phyloP scores from a whole-genome alignment of 2,797 vertebrate species.

The Schizothorax lantsangensis region DNA sequence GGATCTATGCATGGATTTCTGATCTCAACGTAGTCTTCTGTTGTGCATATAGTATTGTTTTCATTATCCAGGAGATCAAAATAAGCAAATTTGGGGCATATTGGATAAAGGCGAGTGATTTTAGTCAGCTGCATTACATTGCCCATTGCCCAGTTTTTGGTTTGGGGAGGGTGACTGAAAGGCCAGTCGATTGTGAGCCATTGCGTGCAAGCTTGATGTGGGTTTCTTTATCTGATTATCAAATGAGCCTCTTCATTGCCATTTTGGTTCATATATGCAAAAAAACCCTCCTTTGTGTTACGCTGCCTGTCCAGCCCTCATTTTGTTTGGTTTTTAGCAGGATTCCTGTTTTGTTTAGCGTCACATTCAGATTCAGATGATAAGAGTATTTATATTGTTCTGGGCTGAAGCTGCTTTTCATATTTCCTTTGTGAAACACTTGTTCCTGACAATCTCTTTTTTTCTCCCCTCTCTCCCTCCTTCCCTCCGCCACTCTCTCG shows the following conservation, averaged over 20 bases:
- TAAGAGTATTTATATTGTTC: slow-evolving; percentile 47
- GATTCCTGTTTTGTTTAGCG: slow-evolving; percentile 73
- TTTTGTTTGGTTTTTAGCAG: slow-evolving; percentile 65
- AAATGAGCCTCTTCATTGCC: slow-evolving; percentile 81
- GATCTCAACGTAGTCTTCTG: slow-evolving; percentile 30
- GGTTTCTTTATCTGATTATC: slow-evolving; percentile 80
- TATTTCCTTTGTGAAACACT: slow-evolving; percentile 30
- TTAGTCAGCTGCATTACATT: slow-evolving; percentile 10
- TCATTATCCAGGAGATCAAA: slow-evolving; percentile 46
- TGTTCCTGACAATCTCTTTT: background rate
- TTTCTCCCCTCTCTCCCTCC: no score
- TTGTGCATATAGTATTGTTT: slow-evolving; percentile 40
- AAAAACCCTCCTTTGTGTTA: slow-evolving; percentile 71
- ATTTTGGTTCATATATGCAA: slow-evolving; percentile 83
- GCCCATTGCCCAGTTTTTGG: slow-evolving; percentile 7
- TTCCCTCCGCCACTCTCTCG: background rate
- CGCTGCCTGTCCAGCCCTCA: slow-evolving; percentile 57
- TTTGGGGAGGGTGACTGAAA: slow-evolving; percentile 35
- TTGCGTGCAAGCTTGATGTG: slow-evolving; percentile 72
- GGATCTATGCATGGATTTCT: slow-evolving; percentile 10
- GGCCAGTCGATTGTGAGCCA: slow-evolving; percentile 60
- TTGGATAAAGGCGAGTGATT: slow-evolving; percentile 37
- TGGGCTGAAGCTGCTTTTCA: slow-evolving; percentile 33
- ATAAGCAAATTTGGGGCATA: slow-evolving; percentile 54
- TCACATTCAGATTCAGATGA: slow-evolving; percentile 59